phyloP scores from a whole-genome alignment of 23 tunicate genomes.

The Trididemnum clinides region DNA sequence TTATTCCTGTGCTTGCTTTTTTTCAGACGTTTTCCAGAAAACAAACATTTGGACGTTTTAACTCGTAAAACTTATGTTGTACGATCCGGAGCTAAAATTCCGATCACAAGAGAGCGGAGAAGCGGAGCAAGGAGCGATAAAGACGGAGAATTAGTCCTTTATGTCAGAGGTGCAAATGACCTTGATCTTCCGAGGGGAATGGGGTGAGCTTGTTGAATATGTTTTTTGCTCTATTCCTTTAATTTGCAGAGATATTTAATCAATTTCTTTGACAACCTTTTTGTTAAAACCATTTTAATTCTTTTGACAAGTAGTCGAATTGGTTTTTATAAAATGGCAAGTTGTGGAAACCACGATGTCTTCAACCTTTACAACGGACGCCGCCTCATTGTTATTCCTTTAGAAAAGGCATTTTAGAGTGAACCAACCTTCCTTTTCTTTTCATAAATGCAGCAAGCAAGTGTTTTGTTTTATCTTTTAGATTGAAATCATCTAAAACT shows the following conservation, averaged over 20 bases:
- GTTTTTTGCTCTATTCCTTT: no score
- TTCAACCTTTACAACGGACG: no score
- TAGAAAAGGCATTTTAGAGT: no score
- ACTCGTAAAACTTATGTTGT: slow-evolving; percentile 32
- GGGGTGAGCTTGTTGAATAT: background rate
- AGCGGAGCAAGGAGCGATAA: slow-evolving; percentile 39
- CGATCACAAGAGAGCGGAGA: background rate
- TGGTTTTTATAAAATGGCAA: no score
- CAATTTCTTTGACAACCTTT: no score
- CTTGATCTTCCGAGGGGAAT: background rate
- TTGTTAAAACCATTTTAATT: no score
- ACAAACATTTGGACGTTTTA: slow-evolving; percentile 28
- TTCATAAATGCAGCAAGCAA: no score
- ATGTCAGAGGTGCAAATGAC: slow-evolving; percentile 23
- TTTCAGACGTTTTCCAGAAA: slow-evolving; percentile 39
- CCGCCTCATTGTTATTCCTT: no score
- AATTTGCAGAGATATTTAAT: no score
- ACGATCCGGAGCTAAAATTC: slow-evolving; percentile 30
- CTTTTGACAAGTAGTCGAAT: no score
- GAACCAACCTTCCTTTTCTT: no score
- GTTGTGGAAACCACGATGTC: no score
- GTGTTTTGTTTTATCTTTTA: background rate
- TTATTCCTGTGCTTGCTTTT: background rate
- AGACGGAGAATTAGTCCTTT: slow-evolving; percentile 38
- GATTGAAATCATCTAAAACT: slow-evolving; percentile 27